phyloP scores from a whole-genome alignment of 2,888 invertebrate species.

The Lydus trimaculatus region DNA sequence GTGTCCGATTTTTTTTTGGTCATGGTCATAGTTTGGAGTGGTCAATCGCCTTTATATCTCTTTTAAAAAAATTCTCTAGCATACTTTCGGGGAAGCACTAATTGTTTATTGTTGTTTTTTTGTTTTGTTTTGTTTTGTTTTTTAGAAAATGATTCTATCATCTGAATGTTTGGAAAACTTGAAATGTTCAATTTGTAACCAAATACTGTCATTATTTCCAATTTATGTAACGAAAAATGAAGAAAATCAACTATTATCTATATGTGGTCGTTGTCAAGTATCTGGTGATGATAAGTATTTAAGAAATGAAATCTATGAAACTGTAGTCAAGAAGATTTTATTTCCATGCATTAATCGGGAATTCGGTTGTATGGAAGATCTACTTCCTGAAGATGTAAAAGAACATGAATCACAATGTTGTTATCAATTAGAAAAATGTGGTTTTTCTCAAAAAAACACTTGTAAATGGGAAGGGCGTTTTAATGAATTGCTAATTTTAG shows the following conservation, averaged over 20 bases:
- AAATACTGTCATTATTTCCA: not conserved
- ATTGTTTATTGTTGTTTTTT: no score
- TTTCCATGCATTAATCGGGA: conserved; percentile 5
- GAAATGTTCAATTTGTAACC: not conserved
- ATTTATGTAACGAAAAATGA: not conserved
- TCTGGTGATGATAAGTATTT: not conserved
- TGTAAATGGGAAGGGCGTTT: not conserved
- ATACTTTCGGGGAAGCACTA: no score
- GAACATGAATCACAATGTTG: not conserved
- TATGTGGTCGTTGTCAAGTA: not conserved
- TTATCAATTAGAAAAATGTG: not conserved
- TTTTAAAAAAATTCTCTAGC: no score
- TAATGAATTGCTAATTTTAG: not conserved
- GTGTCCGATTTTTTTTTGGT: no score
- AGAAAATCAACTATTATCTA: not conserved
- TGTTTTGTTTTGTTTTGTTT: no score
- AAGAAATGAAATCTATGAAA: not conserved
- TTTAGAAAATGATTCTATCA: no score
- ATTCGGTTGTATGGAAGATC: not conserved
- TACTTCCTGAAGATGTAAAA: not conserved
- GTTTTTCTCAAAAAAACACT: no score
- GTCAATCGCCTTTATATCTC: no score
- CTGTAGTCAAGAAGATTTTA: not conserved
- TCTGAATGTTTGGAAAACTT: no score
- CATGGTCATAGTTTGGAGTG: no score